Percentiles rank a stretch among this genome's conserved stretches.
phyloP scores from a whole-genome alignment of 2,113 vertebrate genomes.

The Mugil cephalus region DNA sequence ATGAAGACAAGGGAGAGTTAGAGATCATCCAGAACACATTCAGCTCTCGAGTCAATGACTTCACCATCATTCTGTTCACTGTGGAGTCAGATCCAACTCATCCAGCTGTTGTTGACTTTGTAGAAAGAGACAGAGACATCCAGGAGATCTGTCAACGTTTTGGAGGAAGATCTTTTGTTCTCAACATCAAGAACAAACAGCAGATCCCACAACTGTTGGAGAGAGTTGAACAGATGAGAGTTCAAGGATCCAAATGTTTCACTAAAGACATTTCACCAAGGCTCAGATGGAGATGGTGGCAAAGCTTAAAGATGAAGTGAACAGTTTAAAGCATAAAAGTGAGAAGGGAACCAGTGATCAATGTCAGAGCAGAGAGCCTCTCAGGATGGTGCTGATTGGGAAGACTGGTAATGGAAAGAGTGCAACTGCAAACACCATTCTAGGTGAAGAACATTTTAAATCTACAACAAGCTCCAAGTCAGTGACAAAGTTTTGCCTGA shows the following conservation, averaged over 20 bases:
- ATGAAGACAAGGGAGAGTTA: constrained; percentile 10
- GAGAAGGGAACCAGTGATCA: not conserved
- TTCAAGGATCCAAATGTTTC: not conserved
- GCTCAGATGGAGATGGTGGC: not conserved
- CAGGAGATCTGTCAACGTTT: not conserved
- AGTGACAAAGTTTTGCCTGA: too few relatives aligned
- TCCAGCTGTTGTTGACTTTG: not conserved
- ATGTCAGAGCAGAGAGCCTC: not conserved
- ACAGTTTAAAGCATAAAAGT: not conserved
- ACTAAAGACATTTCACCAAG: constrained; percentile 5
- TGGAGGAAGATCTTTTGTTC: constrained; percentile 3
- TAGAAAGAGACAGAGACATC: constrained; percentile 28
- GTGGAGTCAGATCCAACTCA: constrained; percentile 2
- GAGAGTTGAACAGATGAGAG: not conserved
- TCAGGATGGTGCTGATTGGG: too few relatives aligned
- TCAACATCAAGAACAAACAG: constrained; percentile 15
- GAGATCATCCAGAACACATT: constrained; percentile 21
- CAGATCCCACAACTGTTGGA: constrained; percentile 17
- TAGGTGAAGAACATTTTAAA: too few relatives aligned
- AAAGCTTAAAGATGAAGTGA: not conserved
- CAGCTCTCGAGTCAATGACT: constrained; percentile 22
- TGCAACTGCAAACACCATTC: too few relatives aligned
- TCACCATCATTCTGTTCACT: constrained; percentile 41
- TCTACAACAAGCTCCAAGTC: not conserved
- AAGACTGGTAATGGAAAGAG: too few relatives aligned